Evolutionary conservation across 1,140 invertebrate species (phyloP).

Genomic region (Radopholus similis): DNA sequence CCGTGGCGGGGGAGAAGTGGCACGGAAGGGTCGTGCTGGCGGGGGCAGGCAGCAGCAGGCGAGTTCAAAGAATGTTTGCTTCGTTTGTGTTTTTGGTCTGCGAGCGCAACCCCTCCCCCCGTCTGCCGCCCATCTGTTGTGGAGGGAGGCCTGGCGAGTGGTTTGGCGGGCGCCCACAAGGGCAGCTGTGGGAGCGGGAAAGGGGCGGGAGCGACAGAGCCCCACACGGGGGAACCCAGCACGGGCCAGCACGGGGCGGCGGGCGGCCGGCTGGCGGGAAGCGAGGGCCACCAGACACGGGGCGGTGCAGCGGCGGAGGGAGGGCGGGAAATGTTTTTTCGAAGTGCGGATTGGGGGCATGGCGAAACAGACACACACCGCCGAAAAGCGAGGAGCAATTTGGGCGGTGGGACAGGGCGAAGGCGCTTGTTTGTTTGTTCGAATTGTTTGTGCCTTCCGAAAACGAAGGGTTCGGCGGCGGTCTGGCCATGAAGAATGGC

Average conservation of each 20-base stretch:
- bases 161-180: neutral
- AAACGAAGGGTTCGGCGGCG: too few relatives aligned
- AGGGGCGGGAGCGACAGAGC: neutral
- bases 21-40: neutral
- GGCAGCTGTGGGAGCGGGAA: neutral
- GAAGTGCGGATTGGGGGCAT: too few relatives aligned
- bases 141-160: neutral
- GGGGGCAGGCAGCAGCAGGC: too few relatives aligned
- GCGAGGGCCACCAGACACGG: constrained; percentile 1
- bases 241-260: constrained; percentile 21
- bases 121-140: constrained; percentile 3
- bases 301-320: neutral
- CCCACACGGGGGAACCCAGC: constrained; percentile 1
- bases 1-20: constrained; percentile 1
- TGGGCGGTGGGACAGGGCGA: too few relatives aligned
- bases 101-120: neutral
- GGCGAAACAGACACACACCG: neutral
- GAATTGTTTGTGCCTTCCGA: too few relatives aligned
- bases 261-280: neutral
- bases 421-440: too few relatives aligned
- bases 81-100: neutral
- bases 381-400: neutral
- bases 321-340: neutral
- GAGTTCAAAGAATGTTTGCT: constrained; percentile 20
- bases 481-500: too few relatives aligned